phyloP scores from a whole-genome alignment of 2,888 invertebrate genomes.

The Slavum lentiscoides region DNA sequence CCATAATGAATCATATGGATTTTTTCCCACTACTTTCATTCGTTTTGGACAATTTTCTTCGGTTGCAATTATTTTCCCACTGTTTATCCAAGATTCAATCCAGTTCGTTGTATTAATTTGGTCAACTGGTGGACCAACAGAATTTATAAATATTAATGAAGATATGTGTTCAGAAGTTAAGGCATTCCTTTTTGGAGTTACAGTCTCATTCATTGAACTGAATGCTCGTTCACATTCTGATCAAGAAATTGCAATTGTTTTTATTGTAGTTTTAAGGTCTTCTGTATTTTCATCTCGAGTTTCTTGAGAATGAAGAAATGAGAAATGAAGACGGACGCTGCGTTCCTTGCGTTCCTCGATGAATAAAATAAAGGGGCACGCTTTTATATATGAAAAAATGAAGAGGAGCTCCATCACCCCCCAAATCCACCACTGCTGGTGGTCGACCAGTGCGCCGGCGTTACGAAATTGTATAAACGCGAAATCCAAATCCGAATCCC shows the following conservation, averaged over 20 bases:
- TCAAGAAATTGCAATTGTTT: conserved; percentile 14
- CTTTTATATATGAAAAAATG: no score
- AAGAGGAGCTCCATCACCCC: no score
- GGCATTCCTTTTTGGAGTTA: conserved; percentile 7
- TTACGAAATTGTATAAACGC: no score
- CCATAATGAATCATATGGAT: conserved; percentile 15
- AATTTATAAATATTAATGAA: conserved; percentile 21
- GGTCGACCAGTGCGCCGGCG: no score
- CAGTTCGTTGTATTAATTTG: conserved; percentile 7
- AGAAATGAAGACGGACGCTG: no score
- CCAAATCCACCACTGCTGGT: no score
- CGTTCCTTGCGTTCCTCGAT: no score
- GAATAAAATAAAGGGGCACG: no score
- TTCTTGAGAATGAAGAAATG: conserved; percentile 8
- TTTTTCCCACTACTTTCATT: background rate
- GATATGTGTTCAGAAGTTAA: conserved; percentile 10
- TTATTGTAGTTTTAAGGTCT: conserved; percentile 13
- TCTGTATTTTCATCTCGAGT: background rate
- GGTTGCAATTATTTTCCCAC: background rate
- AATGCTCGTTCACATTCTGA: conserved; percentile 1
- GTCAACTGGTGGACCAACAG: no score
- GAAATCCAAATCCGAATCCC: no score
- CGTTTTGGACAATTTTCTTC: conserved; percentile 14
- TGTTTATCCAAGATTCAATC: conserved; percentile 12
- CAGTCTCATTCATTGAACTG: background rate